phyloP scores from a whole-genome alignment of 1,140 invertebrate species.

The Trichoplusia ni region DNA sequence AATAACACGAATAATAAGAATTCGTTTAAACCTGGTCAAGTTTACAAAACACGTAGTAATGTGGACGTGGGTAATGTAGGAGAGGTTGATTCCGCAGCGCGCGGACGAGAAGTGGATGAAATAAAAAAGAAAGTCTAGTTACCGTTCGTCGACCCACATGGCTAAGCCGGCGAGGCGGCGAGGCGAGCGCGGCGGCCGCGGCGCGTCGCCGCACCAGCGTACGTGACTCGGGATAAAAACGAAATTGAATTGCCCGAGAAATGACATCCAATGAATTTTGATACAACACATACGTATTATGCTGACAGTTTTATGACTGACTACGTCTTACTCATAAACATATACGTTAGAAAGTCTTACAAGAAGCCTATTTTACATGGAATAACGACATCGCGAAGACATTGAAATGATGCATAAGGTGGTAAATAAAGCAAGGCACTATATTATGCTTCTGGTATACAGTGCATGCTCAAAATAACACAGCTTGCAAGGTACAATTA shows the following conservation, averaged over 20 bases:
- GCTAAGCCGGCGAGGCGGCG: constrained; percentile 24
- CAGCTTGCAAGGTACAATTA: too few relatives aligned
- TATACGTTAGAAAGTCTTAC: background rate
- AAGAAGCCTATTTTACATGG: background rate
- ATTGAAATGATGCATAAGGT: too few relatives aligned
- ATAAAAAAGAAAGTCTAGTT: constrained; percentile 67
- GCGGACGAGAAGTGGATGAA: constrained; percentile 29
- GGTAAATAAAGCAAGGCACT: too few relatives aligned
- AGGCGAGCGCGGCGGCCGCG: constrained; percentile 36
- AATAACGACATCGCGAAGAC: too few relatives aligned
- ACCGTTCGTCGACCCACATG: constrained; percentile 71
- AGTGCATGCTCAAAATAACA: too few relatives aligned
- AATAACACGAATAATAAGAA: background rate
- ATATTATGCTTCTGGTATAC: too few relatives aligned
- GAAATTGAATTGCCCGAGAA: constrained; percentile 31
- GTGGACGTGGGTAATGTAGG: constrained; percentile 2
- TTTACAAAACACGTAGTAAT: background rate
- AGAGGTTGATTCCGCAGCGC: background rate
- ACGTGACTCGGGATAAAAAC: constrained; percentile 41
- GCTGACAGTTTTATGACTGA: background rate
- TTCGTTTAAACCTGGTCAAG: background rate
- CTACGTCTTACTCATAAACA: background rate
- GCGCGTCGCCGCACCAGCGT: background rate
- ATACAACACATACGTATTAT: background rate
- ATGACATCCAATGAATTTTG: constrained; percentile 18